A percentile compares a stretch with the other conserved stretches of the same genome.
These are phyloP conservation scores for Rhaphigaster nebulosa DNA, from an alignment of 2,888 invertebrate species.

Conservation along the genomic window DNA sequence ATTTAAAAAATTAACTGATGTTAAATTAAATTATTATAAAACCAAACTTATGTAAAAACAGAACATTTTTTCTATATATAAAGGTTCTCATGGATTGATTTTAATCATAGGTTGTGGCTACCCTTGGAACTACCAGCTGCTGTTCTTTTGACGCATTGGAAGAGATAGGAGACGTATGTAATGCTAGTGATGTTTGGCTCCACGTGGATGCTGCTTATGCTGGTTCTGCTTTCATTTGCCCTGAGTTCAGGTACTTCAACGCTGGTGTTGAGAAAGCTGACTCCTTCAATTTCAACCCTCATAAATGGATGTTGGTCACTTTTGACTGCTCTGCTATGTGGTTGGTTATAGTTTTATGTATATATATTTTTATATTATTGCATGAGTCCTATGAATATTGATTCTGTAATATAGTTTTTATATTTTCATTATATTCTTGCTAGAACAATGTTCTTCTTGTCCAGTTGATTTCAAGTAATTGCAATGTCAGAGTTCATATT, in stretches of 20 bases:
- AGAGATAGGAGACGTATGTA: conserved; percentile 80
- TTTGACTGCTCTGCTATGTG: conserved; percentile 99
- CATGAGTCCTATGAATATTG: not conserved
- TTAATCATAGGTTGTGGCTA: conserved; percentile 74
- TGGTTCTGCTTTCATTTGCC: conserved; percentile 94
- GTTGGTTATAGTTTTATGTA: conserved; percentile 69
- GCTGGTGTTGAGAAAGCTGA: conserved; percentile 90
- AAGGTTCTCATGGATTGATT: not conserved
- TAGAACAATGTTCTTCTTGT: not conserved
- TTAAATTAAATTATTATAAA: no score
- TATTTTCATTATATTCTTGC: not conserved
- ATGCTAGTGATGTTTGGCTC: conserved; percentile 84
- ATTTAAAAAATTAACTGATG: no score
- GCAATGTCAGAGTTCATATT: no score
- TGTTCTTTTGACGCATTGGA: conserved; percentile 89
- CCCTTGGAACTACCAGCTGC: conserved; percentile 89
- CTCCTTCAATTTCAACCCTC: conserved; percentile 98
- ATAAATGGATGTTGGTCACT: conserved; percentile 99
- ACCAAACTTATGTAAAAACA: no score
- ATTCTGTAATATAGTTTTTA: no score
- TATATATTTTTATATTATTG: not conserved
- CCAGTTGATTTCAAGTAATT: not conserved
- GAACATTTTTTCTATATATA: no score
- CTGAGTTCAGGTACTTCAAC: conserved; percentile 93
- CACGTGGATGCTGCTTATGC: conserved; percentile 98